Percentiles rank a stretch among this genome's conserved stretches.
Conservation (phyloP, 1,140 invertebrate species). For the Drosophila saltans region DNA sequence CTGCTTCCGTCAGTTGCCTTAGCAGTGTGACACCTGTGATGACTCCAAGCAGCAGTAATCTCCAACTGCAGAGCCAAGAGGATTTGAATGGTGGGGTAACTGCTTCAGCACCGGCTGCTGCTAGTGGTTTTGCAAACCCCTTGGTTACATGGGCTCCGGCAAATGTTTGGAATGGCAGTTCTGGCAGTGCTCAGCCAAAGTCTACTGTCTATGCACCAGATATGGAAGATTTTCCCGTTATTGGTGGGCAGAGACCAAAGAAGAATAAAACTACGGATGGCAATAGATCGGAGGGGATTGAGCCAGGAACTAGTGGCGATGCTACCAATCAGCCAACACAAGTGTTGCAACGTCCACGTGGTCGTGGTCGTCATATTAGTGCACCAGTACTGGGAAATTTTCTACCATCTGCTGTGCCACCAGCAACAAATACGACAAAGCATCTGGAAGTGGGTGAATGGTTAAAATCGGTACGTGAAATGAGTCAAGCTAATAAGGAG, state of each 20-base stretch:
- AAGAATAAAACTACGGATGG: constrained; percentile 4
- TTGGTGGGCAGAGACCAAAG: constrained; percentile 26
- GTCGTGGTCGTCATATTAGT: neutral
- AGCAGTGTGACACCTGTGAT: constrained; percentile 6
- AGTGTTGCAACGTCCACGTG: neutral
- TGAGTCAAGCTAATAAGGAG: neutral
- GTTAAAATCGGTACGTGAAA: constrained; percentile 20
- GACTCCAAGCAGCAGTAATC: neutral
- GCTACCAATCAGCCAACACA: neutral
- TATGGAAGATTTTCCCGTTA: constrained; percentile 36
- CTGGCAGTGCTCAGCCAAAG: neutral
- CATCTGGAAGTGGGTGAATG: constrained; percentile 25
- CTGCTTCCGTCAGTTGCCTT: neutral
- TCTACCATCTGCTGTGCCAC: neutral
- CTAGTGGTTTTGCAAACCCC: no score
- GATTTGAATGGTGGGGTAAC: neutral
- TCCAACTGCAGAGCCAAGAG: neutral
- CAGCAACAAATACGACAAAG: neutral
- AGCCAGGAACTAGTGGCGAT: neutral
- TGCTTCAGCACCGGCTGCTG: neutral
- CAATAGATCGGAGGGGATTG: neutral
- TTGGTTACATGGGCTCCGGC: neutral
- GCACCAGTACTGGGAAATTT: constrained; percentile 23
- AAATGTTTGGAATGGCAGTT: neutral
- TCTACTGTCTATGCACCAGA: neutral